Evolutionary conservation across 2,888 invertebrate species (phyloP), one percentile per base, ranked within the genome.

Genomic region (Patella depressa): DNA sequence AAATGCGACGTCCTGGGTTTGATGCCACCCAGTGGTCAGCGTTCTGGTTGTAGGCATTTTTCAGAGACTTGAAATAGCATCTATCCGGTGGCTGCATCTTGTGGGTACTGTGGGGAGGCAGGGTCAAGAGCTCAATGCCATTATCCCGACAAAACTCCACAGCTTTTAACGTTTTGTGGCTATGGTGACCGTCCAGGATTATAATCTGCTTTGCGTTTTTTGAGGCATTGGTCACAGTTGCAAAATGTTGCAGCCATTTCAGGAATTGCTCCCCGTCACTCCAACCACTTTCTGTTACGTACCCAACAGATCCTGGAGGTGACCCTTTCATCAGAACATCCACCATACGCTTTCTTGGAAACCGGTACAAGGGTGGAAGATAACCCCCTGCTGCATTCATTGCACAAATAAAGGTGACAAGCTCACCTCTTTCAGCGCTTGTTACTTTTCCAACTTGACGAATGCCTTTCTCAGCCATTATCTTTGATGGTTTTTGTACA

Each of bases 181-280:
- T 84, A 17, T 81, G 78, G 73, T 91, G 91, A 15, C 90, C 90
- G 83, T 91, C 91, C n/a, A 91, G 75, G 29, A 91, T 83, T 24
- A 91, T 74, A 55, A 90, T 81, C 4, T 86, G 86, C 70, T 86
- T 86, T 24, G 85, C 82, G 34, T 85, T 82, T 74, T 72, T 72
- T 11, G 83, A 78, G 15, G 85, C 82, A 72, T 88, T 87, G 34
- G 81, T 78, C 70, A 80, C 74, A 29, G 82, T 74, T 17, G 91
- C 79, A 83, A 92, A 92, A 85, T 92, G 89, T 71, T 86, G 78
- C 71, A 90, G 85, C 89, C 89, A 89, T 53, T 84, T 80, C 12
- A 83, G 4, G 69, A 86, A 86, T 4, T 83, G 69, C 9, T 81
- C 81, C 14, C 71, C 55, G 34, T 84, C 80, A 77, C 87, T 88